phyloP scores from a whole-genome alignment of 2,797 vertebrate genomes.

The Myotis daubentonii region DNA sequence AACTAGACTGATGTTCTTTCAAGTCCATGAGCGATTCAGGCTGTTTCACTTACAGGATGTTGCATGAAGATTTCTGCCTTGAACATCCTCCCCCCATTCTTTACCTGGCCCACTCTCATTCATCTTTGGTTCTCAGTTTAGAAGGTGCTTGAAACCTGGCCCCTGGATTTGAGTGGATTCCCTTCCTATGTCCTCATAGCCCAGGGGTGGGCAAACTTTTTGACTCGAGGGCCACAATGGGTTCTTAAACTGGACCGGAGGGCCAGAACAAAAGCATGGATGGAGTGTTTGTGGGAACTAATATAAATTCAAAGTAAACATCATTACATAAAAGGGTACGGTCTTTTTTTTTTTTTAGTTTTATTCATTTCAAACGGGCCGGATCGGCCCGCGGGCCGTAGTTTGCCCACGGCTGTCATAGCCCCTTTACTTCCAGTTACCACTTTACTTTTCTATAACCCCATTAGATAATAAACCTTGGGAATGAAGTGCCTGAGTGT shows the following conservation, averaged over 20 bases:
- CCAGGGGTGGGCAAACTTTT: too few relatives aligned
- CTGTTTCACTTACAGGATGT: background rate
- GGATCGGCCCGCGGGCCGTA: too few relatives aligned
- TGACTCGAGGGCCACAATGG: too few relatives aligned
- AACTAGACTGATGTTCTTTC: background rate
- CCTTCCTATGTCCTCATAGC: background rate
- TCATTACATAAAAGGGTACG: too few relatives aligned
- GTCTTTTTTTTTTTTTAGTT: too few relatives aligned
- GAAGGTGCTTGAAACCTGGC: background rate
- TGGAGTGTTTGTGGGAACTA: too few relatives aligned
- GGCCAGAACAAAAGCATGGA: too few relatives aligned
- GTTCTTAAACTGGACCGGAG: too few relatives aligned
- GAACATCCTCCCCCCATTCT: background rate
- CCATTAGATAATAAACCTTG: background rate
- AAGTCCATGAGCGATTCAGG: background rate
- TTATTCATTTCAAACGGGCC: too few relatives aligned
- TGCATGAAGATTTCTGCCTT: background rate
- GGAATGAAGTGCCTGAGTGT: background rate
- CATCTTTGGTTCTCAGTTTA: background rate
- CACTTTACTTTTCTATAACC: background rate
- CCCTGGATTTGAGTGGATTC: background rate
- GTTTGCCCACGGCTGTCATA: too few relatives aligned
- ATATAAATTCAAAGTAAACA: too few relatives aligned
- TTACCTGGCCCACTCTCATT: background rate
- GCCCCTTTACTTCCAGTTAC: background rate